A percentile compares a stretch with the other conserved stretches of the same genome.
Evolutionary conservation across 2,113 vertebrate genomes (phyloP).

Genomic region (Esox niger): DNA sequence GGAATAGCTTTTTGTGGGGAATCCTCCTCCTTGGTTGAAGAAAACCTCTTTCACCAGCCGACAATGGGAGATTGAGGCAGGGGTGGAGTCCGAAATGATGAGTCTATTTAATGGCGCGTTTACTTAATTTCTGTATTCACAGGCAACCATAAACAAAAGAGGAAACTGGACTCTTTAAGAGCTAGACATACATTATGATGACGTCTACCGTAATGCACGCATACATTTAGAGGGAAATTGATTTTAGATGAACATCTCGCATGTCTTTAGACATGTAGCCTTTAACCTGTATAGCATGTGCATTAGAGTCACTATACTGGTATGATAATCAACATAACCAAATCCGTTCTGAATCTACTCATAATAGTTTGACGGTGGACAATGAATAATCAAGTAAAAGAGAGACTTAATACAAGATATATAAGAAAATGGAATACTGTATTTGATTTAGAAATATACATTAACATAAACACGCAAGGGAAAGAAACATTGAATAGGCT

Average conservation of each 20-base stretch:
- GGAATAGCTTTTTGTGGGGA: conserved; percentile 68
- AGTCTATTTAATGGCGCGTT: conserved; percentile 82
- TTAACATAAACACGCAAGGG: conserved; percentile 90
- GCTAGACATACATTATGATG: conserved; percentile 51
- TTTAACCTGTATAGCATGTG: neutral
- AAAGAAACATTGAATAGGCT: conserved; percentile 81
- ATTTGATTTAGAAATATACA: conserved; percentile 96
- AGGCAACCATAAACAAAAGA: conserved; percentile 80
- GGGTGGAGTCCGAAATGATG: conserved; percentile 81
- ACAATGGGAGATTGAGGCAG: conserved; percentile 81
- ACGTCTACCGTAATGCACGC: conserved; percentile 54
- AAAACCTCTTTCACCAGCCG: conserved; percentile 84
- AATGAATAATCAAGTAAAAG: conserved; percentile 40
- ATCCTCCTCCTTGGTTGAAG: conserved; percentile 80
- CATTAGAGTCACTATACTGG: conserved; percentile 14
- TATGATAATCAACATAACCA: conserved; percentile 54
- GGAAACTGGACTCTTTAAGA: conserved; percentile 66
- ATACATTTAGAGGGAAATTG: conserved; percentile 11
- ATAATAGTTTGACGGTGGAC: conserved; percentile 30
- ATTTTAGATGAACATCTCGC: conserved; percentile 3
- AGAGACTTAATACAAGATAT: conserved; percentile 73
- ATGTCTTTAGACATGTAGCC: conserved; percentile 7
- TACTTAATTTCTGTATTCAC: conserved; percentile 81
- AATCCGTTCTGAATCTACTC: conserved; percentile 46
- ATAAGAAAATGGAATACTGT: conserved; percentile 93